Evolutionary conservation across 2,888 invertebrate species (phyloP), one percentile per base, ranked within the genome.

Genomic region (Agrochola lota): DNA sequence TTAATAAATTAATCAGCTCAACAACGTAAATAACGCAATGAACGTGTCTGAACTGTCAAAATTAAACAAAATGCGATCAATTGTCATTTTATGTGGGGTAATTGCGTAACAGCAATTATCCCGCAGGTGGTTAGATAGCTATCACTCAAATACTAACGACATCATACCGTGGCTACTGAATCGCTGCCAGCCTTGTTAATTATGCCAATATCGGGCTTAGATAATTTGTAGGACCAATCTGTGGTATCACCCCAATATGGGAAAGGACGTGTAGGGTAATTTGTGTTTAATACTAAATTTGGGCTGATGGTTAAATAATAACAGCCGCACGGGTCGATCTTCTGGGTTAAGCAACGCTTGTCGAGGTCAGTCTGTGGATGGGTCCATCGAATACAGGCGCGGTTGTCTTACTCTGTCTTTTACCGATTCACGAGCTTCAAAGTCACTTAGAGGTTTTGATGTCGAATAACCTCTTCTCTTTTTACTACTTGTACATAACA

Each of bases 111-210:
- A 40, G 40, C 55, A 55, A 55, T 23, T 7, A 9, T 11, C 55
- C 55, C 3, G 11, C 15, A 26, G 26, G 26, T 40, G n/a, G 40
- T 40, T 17, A 57, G 11, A 71, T 43, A 62, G 23, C 67, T 60
- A 78, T 83, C 67, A 84, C n/a, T 75, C 55, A 52, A 55, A 69
- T 43, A 46, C 63, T 74, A 82, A 75, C 46, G 71, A 74, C 60
- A 26, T 74, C 71, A 80, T 60, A 40, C 17, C 66, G 68, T 35
- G 81, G 67, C 23, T 43, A 57, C 40, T 26, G 43, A 84, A 74
- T 72, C 60, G 85, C 63, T 80, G 74, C 71, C 75, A 83, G 52
- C 49, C 55, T 49, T 74, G 80, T 71, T 82, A 80, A 84, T 84
- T 80, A 60, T 59, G 46, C 63, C 73, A 67, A 84, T 67, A 74